phyloP scores from a whole-genome alignment of 2,888 invertebrate species.

The Drosophila setosimentum region DNA sequence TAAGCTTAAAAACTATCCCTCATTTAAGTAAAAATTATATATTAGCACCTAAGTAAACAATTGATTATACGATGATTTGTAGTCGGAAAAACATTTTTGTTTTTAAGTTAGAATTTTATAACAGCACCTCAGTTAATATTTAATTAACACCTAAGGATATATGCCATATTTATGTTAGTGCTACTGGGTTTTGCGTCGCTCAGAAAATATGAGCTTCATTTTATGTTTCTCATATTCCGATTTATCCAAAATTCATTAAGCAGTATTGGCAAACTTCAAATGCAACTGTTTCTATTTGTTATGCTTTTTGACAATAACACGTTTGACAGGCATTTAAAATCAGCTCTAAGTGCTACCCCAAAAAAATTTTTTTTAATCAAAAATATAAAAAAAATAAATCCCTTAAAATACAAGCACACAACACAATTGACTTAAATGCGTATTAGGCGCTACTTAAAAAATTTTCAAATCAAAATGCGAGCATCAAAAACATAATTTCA shows the following conservation, averaged over 20 bases:
- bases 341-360: slow-evolving; percentile 32
- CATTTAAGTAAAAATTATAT: neutral
- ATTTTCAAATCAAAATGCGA: slow-evolving; percentile 40
- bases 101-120: neutral
- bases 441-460: slow-evolving; percentile 53
- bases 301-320: slow-evolving; percentile 45
- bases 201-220: neutral
- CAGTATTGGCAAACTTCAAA: neutral
- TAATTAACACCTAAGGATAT: neutral
- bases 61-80: neutral
- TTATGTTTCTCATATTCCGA: neutral
- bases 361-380: slow-evolving; percentile 5
- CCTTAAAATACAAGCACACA: slow-evolving; percentile 21
- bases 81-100: too few relatives aligned
- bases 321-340: slow-evolving; percentile 68
- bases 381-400: slow-evolving; percentile 13
- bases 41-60: neutral
- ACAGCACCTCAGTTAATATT: too few relatives aligned
- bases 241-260: slow-evolving; percentile 1
- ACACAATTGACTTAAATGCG: slow-evolving; percentile 38
- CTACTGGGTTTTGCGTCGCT: neutral
- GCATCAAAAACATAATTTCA: slow-evolving; percentile 57
- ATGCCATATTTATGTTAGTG: neutral
- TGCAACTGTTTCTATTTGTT: slow-evolving; percentile 38
- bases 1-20: neutral